Evolutionary conservation across 2,888 invertebrate species (phyloP).

Genomic region (Keiferia lycopersicella): DNA sequence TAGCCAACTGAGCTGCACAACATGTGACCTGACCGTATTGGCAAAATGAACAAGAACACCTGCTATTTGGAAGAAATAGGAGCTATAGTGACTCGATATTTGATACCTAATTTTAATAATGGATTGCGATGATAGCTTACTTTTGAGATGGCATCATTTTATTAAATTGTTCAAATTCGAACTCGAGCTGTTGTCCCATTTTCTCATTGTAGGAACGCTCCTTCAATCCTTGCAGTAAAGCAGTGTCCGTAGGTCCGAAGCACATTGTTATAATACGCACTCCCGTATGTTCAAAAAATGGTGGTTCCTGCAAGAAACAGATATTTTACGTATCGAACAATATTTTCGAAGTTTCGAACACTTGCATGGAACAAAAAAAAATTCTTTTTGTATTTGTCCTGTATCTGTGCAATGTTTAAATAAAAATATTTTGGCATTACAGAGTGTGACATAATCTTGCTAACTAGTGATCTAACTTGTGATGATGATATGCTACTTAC

Average conservation of each 20-base stretch:
- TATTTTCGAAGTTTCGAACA: too few species aligned
- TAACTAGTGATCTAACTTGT: too few species aligned
- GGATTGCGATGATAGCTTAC: conserved; percentile 7
- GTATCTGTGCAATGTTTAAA: not conserved
- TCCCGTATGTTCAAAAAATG: conserved; percentile 35
- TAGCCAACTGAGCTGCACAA: too few species aligned
- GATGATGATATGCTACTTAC: conserved; percentile 41
- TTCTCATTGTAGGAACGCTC: conserved; percentile 29
- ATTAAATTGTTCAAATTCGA: not conserved
- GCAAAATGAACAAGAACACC: too few species aligned
- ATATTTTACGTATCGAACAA: too few species aligned
- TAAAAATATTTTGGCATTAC: too few species aligned
- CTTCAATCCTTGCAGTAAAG: conserved; percentile 30
- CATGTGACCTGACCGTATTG: too few species aligned
- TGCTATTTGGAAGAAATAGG: not conserved
- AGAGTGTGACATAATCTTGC: too few species aligned
- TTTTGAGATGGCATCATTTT: conserved; percentile 12
- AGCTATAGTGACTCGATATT: too few species aligned
- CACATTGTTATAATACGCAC: conserved; percentile 38
- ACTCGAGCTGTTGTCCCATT: not conserved
- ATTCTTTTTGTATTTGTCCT: too few species aligned
- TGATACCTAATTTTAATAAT: too few species aligned
- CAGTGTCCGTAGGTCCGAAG: conserved; percentile 37
- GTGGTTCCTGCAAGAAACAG: conserved; percentile 32
- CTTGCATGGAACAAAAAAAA: too few species aligned